A percentile compares a stretch with the other conserved stretches of the same genome.
Evolutionary conservation across 2,113 vertebrate genomes (phyloP).

Genomic region (Lipotes vexillifer): DNA sequence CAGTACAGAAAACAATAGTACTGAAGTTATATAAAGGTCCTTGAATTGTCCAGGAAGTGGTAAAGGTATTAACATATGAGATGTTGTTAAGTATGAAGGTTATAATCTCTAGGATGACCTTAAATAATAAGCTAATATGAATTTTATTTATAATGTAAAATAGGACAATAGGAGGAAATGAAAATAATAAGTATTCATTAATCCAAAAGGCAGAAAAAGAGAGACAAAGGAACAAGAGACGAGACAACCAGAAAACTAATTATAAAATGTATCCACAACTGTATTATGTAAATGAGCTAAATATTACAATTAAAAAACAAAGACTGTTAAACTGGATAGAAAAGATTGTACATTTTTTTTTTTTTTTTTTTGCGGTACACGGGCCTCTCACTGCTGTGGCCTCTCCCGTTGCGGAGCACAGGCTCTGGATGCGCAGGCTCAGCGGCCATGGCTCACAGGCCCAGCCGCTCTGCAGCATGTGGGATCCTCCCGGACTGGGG

Average conservation of each 20-base stretch:
- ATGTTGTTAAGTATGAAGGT: neutral
- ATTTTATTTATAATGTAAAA: neutral
- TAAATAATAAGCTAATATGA: neutral
- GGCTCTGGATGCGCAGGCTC: no score
- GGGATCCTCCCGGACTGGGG: rapidly evolving
- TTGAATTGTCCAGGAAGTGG: neutral
- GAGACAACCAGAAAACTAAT: neutral
- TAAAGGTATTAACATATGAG: neutral
- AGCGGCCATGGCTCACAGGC: no score
- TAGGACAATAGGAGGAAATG: neutral
- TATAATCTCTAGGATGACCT: neutral
- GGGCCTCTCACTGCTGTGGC: no score
- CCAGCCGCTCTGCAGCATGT: no score
- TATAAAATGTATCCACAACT: neutral
- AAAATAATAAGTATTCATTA: neutral
- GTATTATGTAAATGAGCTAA: neutral
- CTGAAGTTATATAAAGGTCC: neutral
- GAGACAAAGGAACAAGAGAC: neutral
- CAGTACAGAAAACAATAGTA: neutral
- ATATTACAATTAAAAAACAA: neutral
- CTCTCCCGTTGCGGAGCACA: no score
- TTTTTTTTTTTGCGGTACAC: no score
- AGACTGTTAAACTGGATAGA: neutral
- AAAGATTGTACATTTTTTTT: neutral
- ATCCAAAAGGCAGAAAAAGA: neutral